phyloP scores from a whole-genome alignment of 1,140 invertebrate genomes.

The Lycorma delicatula region DNA sequence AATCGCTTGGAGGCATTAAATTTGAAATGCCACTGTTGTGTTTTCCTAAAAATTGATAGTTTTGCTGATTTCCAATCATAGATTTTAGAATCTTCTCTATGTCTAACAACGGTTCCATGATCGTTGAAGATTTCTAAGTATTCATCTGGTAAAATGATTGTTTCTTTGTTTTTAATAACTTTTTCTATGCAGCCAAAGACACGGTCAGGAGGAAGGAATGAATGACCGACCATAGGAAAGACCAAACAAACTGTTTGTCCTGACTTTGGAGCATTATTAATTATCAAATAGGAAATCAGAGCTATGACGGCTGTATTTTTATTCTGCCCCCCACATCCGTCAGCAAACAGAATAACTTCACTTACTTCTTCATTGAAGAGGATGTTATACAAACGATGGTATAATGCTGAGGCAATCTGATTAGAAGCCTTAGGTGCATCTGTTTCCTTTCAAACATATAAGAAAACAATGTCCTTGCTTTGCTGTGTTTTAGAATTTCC shows the following conservation, averaged over 20 bases:
- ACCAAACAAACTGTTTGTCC: neutral
- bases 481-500: constrained; percentile 31
- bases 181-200: constrained; percentile 33
- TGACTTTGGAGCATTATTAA: constrained; percentile 8
- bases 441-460: constrained; percentile 33
- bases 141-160: constrained; percentile 16
- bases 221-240: constrained; percentile 29
- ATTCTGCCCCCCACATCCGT: constrained; percentile 32
- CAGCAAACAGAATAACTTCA: constrained; percentile 26
- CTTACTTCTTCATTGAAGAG: constrained; percentile 16
- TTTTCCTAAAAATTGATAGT: neutral
- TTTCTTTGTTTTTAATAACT: constrained; percentile 25
- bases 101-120: neutral
- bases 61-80: neutral
- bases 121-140: constrained; percentile 11
- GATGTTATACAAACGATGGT: constrained; percentile 26
- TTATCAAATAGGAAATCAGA: neutral
- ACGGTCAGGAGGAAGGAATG: constrained; percentile 31
- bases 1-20: neutral
- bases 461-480: constrained; percentile 26
- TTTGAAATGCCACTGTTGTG: neutral
- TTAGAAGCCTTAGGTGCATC: constrained; percentile 30
- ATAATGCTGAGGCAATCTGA: constrained; percentile 30
- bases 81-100: neutral
- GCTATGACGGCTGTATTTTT: constrained; percentile 27